Evolutionary conservation across 2,797 vertebrate species (phyloP), one percentile per base, ranked within the genome.

Genomic region (Melopsittacus undulatus): DNA sequence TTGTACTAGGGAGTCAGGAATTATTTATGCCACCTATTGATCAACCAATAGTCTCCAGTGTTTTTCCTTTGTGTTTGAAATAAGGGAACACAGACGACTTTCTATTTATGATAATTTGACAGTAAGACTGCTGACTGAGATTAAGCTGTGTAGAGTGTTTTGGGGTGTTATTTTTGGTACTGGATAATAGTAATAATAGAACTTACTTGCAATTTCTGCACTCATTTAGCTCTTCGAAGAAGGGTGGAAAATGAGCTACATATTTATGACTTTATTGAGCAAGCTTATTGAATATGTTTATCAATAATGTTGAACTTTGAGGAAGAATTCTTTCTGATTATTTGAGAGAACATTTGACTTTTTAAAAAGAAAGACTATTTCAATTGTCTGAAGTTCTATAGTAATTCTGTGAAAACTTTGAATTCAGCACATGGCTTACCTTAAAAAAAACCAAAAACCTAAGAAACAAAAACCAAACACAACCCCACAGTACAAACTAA

Each of bases 211-310:
- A 86, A 70, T 96, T 97, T 94, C 61, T 67, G 88, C 45, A 87
- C 49, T 96, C 68, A 94, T 93, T 97, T 94, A 94, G n/a, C 52
- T 49, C 43, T 89, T 92, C 67, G 69, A 74, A 77, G 94, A 86
- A 81, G 80, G 42, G 92, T 87, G 29, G 76, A 95, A 97, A 95
- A 88, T 7, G 8, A 95, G 64, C 40, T 95, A 80, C 61, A 42
- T 94, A 83, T 96, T 96, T 96, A 94, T 87, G 36, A 36, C 63
- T 93, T 93, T 34, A 61, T 95, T 84, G 38, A 57, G 83, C 56
- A 97, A 95, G 48, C n/a, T 45, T 87, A 87, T 85, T 96, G 54
- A 74, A 97, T 97, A 13, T 63, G 6, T 96, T 97, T 93, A 70
- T 90, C 93, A 95, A 84, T 95, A 89, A 94, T 78, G 1, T 80